Evolutionary conservation across 1,140 invertebrate species (phyloP), one percentile per base, ranked within the genome.

Genomic region (Drosophila pectinifera): DNA sequence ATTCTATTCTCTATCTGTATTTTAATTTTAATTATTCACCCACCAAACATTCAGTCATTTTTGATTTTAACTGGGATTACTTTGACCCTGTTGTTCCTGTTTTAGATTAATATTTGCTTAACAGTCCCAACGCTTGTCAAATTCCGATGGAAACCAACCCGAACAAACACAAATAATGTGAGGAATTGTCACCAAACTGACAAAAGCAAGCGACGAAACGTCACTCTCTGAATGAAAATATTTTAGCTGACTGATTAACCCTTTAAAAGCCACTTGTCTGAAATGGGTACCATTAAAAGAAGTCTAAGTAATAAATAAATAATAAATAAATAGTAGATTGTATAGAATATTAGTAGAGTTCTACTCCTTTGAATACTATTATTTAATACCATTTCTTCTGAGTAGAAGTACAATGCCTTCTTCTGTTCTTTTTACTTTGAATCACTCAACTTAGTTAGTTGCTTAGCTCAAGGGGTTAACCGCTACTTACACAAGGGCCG

Each of bases 401-500:
- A 7, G 0, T 16, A 13, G 11, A 14, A 8, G 7, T 14, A 20
- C 13, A 53, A 54, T 7, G 16, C 20, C 0, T 24, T 39, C 3
- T 11, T n/a, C n/a, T n/a, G n/a, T n/a, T n/a, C n/a, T 4, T 24
- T 22, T 7, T 8, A 4, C 11, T 16, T 57, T 46, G 0, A 14
- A n/a, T 3, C 10, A 3, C n/a, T n/a, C n/a, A n/a, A n/a, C 3
- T 24, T 13, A 14, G 6, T 8, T 14, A 11, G 14, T 13, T 16
- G 3, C 1, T 7, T 10, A 4, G 10, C 20, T 18, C 16, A 39
- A 26, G 2, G 48, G 58, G 58, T 61, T 56, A 61, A 22, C 26
- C 18, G n/a, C 53, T 36, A 31, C 14, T 38, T 13, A 31, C 10
- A 65, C 73, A 75, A 75, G 62, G 72, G 20, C 11, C 13, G 13